Percentiles rank a stretch among this genome's conserved stretches.
Conservation (phyloP, 2,797 vertebrate genomes). For the Petrocephalus sullivani region DNA sequence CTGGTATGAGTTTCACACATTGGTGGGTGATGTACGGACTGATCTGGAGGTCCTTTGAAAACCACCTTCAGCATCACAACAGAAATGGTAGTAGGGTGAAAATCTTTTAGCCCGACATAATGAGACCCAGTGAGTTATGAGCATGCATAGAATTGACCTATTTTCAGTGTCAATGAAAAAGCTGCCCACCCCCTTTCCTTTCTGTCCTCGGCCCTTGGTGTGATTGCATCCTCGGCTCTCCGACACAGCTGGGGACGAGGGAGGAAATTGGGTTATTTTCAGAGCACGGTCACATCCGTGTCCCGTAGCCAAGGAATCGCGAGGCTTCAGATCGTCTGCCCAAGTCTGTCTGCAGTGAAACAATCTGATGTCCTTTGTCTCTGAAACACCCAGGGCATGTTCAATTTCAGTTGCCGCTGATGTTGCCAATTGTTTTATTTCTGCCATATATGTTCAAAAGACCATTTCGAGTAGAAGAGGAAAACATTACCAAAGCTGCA, state of each 20-base stretch:
- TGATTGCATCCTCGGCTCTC: neutral
- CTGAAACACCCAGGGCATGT: neutral
- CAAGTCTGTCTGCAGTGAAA: neutral
- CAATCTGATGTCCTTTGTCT: neutral
- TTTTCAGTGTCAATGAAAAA: constrained; percentile 8
- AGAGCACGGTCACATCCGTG: neutral
- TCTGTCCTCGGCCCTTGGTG: neutral
- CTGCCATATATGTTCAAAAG: neutral
- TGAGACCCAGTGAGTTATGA: neutral
- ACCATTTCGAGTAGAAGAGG: neutral
- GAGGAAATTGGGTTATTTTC: constrained; percentile 9
- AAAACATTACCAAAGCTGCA: neutral
- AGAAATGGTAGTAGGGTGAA: neutral
- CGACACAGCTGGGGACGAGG: neutral
- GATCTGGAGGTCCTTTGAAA: neutral
- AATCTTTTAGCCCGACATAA: neutral
- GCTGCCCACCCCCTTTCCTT: neutral
- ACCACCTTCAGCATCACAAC: neutral
- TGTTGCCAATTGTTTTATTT: neutral
- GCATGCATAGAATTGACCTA: constrained; percentile 5
- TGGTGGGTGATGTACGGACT: neutral
- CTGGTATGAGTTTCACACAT: neutral
- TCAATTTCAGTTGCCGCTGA: neutral
- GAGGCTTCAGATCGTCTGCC: neutral
- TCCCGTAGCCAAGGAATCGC: neutral